Evolutionary conservation across 1,140 invertebrate species (phyloP).

Genomic region (Orchestia grillus): DNA sequence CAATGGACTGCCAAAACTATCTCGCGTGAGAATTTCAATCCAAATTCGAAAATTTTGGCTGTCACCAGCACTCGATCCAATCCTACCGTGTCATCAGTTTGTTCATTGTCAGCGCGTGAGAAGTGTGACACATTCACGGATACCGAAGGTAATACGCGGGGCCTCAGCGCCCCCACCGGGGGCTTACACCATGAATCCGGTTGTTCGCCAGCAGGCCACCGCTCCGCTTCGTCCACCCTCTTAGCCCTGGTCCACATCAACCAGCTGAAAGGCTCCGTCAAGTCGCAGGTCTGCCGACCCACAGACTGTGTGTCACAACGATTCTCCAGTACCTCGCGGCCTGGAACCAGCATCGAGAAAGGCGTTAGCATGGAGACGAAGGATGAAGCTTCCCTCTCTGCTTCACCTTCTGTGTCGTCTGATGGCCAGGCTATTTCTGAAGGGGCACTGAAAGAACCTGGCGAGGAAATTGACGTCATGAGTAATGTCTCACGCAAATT

Average conservation of each 20-base stretch:
- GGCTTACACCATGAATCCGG: background rate
- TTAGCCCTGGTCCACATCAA: background rate
- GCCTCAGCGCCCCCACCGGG: background rate
- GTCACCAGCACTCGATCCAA: background rate
- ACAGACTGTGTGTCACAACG: background rate
- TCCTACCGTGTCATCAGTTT: background rate
- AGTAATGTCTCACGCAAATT: background rate
- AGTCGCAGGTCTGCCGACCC: background rate
- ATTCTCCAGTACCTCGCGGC: background rate
- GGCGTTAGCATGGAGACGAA: background rate
- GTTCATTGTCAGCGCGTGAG: background rate
- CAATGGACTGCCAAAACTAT: background rate
- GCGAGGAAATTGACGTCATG: conserved; percentile 3
- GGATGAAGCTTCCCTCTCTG: background rate
- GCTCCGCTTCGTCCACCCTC: background rate
- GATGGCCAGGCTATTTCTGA: background rate
- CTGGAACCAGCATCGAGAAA: background rate
- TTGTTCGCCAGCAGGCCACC: background rate
- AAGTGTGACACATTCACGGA: background rate
- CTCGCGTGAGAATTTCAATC: background rate
- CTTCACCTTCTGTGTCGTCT: background rate
- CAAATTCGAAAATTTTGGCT: background rate
- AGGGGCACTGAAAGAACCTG: background rate
- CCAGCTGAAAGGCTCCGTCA: background rate
- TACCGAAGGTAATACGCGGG: background rate